phyloP scores from a whole-genome alignment of 2,797 vertebrate species.

The Aphelocoma californica region DNA sequence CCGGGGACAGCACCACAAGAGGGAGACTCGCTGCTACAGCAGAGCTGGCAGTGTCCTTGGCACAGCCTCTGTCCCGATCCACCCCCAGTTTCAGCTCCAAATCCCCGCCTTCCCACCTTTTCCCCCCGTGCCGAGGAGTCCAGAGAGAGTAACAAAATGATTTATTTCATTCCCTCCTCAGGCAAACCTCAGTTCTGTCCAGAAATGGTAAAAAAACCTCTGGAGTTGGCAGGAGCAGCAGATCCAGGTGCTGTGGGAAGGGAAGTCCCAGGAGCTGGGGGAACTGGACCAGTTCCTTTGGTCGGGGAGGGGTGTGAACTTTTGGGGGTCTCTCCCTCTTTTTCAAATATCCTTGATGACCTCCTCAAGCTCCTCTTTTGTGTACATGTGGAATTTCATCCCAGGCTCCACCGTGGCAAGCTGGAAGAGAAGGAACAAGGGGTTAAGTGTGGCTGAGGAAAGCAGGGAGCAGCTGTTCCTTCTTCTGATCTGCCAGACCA shows the following conservation, averaged over 20 bases:
- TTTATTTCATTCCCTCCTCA: conserved; percentile 71
- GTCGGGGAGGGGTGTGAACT: not conserved
- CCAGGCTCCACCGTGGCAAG: conserved; percentile 95
- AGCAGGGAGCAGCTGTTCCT: conserved; percentile 61
- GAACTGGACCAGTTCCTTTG: conserved; percentile 48
- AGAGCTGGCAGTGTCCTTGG: not conserved
- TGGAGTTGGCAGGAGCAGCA: conserved; percentile 44
- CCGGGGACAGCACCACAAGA: conserved; percentile 12
- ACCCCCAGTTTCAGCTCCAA: not conserved
- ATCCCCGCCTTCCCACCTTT: not conserved
- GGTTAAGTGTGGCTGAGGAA: conserved; percentile 27
- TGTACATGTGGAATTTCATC: conserved; percentile 98
- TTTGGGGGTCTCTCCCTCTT: not conserved
- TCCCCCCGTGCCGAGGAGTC: not conserved
- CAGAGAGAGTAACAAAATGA: conserved; percentile 61
- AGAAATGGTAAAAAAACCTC: conserved; percentile 74
- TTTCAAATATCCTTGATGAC: conserved; percentile 97
- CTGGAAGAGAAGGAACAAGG: conserved; percentile 73
- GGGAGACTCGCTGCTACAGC: not conserved
- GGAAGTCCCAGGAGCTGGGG: conserved; percentile 59
- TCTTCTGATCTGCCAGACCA: conserved; percentile 63
- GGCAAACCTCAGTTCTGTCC: conserved; percentile 75
- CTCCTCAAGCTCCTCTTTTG: conserved; percentile 98
- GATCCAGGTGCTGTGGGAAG: conserved; percentile 34
- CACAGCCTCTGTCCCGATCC: not conserved